phyloP scores from a whole-genome alignment of 2,888 invertebrate species.

The Cataglyphis livida region DNA sequence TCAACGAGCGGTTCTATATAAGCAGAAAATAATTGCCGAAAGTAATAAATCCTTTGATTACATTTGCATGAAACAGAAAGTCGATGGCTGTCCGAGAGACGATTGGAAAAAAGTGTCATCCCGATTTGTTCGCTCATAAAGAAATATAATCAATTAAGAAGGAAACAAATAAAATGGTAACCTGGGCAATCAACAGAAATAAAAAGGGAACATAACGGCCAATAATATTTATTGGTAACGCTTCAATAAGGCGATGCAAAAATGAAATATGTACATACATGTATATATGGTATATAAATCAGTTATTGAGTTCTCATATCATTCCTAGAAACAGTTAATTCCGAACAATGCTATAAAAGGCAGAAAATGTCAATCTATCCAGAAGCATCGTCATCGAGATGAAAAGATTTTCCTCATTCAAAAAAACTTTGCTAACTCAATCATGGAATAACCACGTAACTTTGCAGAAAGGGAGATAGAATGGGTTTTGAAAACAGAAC shows the following conservation, averaged over 20 bases:
- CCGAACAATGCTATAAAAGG: not conserved
- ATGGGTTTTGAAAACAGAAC: conserved; percentile 54
- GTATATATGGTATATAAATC: not conserved
- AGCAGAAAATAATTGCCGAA: conserved; percentile 37
- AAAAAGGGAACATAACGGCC: not conserved
- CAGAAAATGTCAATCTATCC: conserved; percentile 8
- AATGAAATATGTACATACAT: not conserved
- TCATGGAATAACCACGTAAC: conserved; percentile 32
- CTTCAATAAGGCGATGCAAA: not conserved
- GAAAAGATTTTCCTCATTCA: conserved; percentile 35
- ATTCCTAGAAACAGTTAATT: conserved; percentile 2
- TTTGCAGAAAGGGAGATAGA: not conserved
- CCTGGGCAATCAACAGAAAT: not conserved
- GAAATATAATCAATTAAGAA: conserved; percentile 37
- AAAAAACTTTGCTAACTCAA: conserved; percentile 48
- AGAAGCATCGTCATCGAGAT: conserved; percentile 24
- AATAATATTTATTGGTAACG: conserved; percentile 36
- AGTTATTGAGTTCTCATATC: not conserved
- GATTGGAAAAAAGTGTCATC: conserved; percentile 27
- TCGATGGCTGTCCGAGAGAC: conserved; percentile 22
- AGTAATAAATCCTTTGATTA: conserved; percentile 43
- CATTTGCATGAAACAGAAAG: conserved; percentile 38
- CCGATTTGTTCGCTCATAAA: conserved; percentile 11
- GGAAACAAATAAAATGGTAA: conserved; percentile 6
- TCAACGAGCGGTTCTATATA: not conserved